Base-by-base conservation (phyloP, 2,888 invertebrate species). In the Lasius fuliginosus region DNA sequence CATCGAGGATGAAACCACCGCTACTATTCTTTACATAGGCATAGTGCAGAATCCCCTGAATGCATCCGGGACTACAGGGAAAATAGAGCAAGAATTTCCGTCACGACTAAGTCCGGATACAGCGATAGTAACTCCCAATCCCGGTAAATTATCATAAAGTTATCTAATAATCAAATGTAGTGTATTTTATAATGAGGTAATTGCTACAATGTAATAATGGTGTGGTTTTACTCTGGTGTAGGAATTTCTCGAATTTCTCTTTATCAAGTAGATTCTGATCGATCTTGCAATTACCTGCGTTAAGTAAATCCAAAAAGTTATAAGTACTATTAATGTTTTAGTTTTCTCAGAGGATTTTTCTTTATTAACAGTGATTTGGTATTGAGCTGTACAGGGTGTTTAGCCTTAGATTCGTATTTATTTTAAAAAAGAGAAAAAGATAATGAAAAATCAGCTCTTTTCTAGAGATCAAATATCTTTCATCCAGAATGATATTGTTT, bases 21-120 rank as follows among this genome's bases (percentile, higher is more conserved):
- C 97, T n/a, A 97, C 97, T 56, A 96, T 98, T 71, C 94, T 98
- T 36, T 98, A 97, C 94, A 96, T 97, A 46, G 98, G 98, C 49
- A 96, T 97, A 94, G 96, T 98, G 1, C 95, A 96, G 33, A 96
- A 97, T 94, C 98, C 98, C 0, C 91, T 95, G 1, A 90, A 94
- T 0, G 87, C 90, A 12, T 94, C 94, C 87, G 95, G 95, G 86
- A 93, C 91, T 86, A 67, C 87, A 9, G 89, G 86, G n/a, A 74
- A 36, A 15, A 46, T 85, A 11, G 42, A 89, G 2, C 88, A 90
- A 18, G 15, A 76, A 5, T 9, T 71, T 30, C 60, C 82, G 4
- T 67, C 89, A 0, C 82, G 46, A 56, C 8, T 84, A 42, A 30
- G 11, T 1, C 33, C 3, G 18, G 33, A 79, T 27, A 11, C 62